A percentile compares a stretch with the other conserved stretches of the same genome.
Conservation (phyloP, 2,888 invertebrate genomes). For the Fragum sueziense region DNA sequence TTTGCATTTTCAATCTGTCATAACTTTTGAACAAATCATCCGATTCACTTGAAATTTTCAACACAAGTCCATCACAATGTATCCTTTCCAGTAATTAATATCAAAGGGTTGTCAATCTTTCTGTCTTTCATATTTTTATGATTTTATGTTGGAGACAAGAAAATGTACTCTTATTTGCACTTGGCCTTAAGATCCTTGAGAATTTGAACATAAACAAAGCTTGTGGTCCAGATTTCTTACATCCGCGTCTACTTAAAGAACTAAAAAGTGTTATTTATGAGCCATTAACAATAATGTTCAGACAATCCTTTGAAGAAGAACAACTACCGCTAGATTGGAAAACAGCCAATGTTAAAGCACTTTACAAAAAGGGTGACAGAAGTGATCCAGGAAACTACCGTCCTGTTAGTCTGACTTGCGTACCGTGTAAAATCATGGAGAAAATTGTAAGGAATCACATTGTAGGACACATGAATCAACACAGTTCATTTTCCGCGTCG, state of each 20-base stretch:
- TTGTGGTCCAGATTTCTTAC: constrained; percentile 11
- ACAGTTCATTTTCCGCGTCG: constrained; percentile 22
- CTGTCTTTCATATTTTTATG: no score
- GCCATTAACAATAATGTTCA: constrained; percentile 3
- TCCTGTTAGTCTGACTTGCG: constrained; percentile 34
- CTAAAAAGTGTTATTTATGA: background rate
- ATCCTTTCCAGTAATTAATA: no score
- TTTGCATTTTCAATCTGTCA: no score
- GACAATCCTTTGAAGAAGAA: background rate
- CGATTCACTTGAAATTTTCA: no score
- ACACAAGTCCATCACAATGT: no score
- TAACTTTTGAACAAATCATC: no score
- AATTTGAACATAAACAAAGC: constrained; percentile 7
- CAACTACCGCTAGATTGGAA: constrained; percentile 12
- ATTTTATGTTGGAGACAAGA: no score
- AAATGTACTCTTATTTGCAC: no score
- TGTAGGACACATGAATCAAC: constrained; percentile 20
- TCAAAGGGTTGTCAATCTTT: no score
- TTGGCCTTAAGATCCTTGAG: constrained; percentile 17
- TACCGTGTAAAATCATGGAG: constrained; percentile 34
- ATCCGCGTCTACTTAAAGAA: constrained; percentile 6
- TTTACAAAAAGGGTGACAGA: background rate
- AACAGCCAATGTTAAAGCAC: constrained; percentile 5
- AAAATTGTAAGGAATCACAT: no score
- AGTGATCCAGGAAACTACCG: constrained; percentile 23